These are phyloP conservation scores for Trichogramma evanescens DNA, from an alignment of 2,888 invertebrate genomes.

Conservation along the genomic window DNA sequence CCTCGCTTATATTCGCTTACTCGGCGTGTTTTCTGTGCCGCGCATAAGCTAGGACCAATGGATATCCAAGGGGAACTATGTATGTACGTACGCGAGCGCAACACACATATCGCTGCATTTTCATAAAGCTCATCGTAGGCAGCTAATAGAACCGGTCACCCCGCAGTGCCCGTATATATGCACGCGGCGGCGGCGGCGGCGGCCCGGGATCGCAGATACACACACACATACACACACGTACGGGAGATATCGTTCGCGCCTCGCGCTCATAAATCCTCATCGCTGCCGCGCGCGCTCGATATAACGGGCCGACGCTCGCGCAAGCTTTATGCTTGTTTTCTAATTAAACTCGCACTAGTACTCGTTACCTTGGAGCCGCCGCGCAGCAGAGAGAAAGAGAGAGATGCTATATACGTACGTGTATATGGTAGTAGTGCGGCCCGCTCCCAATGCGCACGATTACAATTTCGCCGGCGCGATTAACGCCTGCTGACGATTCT, in stretches of 20 bases:
- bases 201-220: slow-evolving; percentile 1
- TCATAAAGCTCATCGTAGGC: slow-evolving; percentile 5
- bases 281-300: slow-evolving; percentile 15
- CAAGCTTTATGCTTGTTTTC: neutral
- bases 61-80: no score
- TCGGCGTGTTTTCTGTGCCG: no score
- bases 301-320: slow-evolving; percentile 3
- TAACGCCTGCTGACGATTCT: neutral
- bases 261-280: slow-evolving; percentile 42
- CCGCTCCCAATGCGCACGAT: neutral
- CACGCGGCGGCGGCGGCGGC: no score
- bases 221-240: slow-evolving; percentile 17
- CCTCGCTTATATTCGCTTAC: no score
- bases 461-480: slow-evolving; percentile 3
- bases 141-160: slow-evolving; percentile 29
- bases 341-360: neutral
- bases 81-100: no score
- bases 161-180: slow-evolving; percentile 6
- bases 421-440: neutral
- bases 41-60: no score
- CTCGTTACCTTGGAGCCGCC: neutral
- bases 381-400: neutral
- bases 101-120: neutral
- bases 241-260: slow-evolving; percentile 34
- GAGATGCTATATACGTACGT: neutral